Base-by-base conservation (phyloP, 2,113 vertebrate genomes). In the Smithornis capensis region DNA sequence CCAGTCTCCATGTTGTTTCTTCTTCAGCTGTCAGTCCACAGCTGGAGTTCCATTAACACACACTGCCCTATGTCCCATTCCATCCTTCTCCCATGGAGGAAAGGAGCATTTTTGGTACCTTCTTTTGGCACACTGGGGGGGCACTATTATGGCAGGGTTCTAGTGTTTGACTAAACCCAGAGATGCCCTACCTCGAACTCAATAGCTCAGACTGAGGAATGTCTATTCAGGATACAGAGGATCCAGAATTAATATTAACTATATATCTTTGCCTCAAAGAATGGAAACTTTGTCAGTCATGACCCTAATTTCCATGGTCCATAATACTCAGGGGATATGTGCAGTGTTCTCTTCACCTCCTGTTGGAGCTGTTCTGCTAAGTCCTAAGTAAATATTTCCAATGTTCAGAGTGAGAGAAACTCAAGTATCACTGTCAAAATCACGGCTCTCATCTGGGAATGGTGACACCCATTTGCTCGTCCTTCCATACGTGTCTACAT, bases 311-410 rank as follows among this genome's bases (percentile, higher is more conserved):
- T 50, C 25, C n/a, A 42, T 1, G 10, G 6, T 64, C 19, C 23
- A 35, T 22, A 64, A 44, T 47, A 83, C 22, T 62, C 17, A 42
- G 4, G 4, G 12, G 25, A 28, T 53, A 37, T n/a, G 6, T 57
- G 31, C 11, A 57, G 10, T 12, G 6, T 0, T 0, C 7, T 62
- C 19, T 27, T 83, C 22, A 47, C 4, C 44, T 52, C 25, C 25
- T 33, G 7, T 1, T 49, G 24, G 22, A 77, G 12, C 25, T 37
- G 12, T 57, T 87, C 45, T 57, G 33, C n/a, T 89, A 11, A 24
- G 8, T 29, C 74, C 10, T 50, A 68, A 74, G 35, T 28, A 74
- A 57, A 15, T 69, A 60, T 13, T 63, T 76, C 14, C 19, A 18
- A 14, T 10, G 4, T 23, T 63, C 31, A 55, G 14, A 44, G 16